phyloP scores from a whole-genome alignment of 1,140 invertebrate species.

The Nasonia longicornis region DNA sequence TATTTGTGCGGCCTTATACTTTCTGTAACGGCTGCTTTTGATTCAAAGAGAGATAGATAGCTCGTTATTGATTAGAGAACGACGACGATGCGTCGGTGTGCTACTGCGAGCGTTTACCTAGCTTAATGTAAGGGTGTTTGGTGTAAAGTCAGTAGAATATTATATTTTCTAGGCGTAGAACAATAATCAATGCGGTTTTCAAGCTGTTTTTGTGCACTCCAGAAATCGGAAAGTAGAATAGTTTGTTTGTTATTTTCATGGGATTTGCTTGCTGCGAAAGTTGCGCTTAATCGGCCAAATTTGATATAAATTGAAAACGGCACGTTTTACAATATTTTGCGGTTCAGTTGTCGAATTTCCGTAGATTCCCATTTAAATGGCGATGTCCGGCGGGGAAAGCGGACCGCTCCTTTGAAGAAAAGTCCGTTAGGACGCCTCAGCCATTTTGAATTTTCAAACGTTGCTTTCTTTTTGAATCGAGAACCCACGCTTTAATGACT shows the following conservation, averaged over 20 bases:
- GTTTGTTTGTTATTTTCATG: too few relatives aligned
- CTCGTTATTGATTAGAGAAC: not conserved
- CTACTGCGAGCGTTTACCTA: too few relatives aligned
- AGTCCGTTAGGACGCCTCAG: conserved; percentile 13
- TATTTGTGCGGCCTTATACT: not conserved
- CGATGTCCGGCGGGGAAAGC: not conserved
- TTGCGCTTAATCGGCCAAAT: too few relatives aligned
- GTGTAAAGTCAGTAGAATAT: too few relatives aligned
- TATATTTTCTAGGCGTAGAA: too few relatives aligned
- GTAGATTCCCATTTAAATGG: not conserved
- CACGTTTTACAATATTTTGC: not conserved
- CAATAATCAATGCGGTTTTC: too few relatives aligned
- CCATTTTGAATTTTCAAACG: conserved; percentile 34
- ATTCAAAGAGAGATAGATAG: not conserved
- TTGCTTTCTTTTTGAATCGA: not conserved
- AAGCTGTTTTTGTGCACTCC: too few relatives aligned
- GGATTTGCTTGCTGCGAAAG: too few relatives aligned
- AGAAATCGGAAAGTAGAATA: too few relatives aligned
- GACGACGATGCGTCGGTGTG: not conserved
- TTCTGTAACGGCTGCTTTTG: not conserved
- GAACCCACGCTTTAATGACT: not conserved
- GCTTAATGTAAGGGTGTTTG: too few relatives aligned
- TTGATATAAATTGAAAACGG: not conserved
- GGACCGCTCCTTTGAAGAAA: not conserved
- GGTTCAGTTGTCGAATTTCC: too few relatives aligned